Percentiles rank a stretch among this genome's conserved stretches.
These are phyloP conservation scores for Lithobates pipiens DNA, from an alignment of 2,797 vertebrate species.

Conservation along the genomic window DNA sequence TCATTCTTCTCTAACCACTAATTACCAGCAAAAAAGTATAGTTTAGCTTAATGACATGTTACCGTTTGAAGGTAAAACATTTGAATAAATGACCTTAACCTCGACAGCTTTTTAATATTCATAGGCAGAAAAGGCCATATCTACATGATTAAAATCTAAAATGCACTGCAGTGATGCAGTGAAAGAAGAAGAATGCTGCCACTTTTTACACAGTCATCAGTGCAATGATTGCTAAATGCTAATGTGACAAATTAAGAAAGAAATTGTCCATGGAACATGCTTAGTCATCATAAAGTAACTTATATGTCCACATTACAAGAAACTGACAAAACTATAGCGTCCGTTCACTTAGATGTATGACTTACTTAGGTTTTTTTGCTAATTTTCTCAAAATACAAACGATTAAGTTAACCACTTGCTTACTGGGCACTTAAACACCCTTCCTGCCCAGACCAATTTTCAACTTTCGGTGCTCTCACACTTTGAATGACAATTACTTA, in stretches of 20 bases:
- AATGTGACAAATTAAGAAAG: background rate
- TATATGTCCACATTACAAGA: too few species aligned
- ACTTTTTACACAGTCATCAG: constrained; percentile 37
- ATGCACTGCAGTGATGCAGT: constrained; percentile 34
- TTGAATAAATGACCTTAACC: constrained; percentile 58
- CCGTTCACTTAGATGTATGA: too few species aligned
- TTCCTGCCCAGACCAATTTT: too few species aligned
- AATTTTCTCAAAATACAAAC: too few species aligned
- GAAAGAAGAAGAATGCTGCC: constrained; percentile 31
- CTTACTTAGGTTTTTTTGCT: too few species aligned
- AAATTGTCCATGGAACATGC: too few species aligned
- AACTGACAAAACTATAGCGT: too few species aligned
- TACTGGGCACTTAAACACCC: too few species aligned
- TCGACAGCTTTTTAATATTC: constrained; percentile 51
- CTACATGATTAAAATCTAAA: constrained; percentile 55
- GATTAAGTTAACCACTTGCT: too few species aligned
- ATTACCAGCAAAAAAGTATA: constrained; percentile 49
- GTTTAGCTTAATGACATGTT: constrained; percentile 51
- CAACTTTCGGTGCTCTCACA: too few species aligned
- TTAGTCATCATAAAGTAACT: too few species aligned
- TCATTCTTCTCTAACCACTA: constrained; percentile 37
- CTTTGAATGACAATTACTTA: too few species aligned
- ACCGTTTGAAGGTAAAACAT: constrained; percentile 40
- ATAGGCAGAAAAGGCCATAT: constrained; percentile 36
- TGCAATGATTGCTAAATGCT: constrained; percentile 29